These are phyloP conservation scores for Microcebus tavaratra DNA, from an alignment of 2,113 vertebrate genomes.

Conservation along the genomic window DNA sequence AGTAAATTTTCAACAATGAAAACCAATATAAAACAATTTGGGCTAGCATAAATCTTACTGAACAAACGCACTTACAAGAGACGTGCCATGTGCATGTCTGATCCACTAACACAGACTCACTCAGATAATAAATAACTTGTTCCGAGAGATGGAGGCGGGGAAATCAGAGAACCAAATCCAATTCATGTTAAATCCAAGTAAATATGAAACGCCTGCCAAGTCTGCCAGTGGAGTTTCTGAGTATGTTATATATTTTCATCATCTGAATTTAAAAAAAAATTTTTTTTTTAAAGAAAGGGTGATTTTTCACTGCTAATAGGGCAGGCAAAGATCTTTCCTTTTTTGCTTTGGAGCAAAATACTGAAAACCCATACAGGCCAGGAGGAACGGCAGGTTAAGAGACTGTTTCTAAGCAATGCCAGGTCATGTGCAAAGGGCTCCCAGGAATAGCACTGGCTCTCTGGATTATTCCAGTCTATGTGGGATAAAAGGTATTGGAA, in stretches of 20 bases:
- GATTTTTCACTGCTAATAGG: slow-evolving; percentile 50
- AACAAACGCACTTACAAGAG: slow-evolving; percentile 45
- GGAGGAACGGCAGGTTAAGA: not conserved
- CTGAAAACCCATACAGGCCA: not conserved
- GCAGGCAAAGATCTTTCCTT: not conserved
- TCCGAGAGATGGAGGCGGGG: slow-evolving; percentile 48
- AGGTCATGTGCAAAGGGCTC: not conserved
- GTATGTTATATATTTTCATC: slow-evolving; percentile 68
- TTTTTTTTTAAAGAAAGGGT: not conserved
- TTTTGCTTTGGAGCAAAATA: not conserved
- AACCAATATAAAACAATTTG: slow-evolving; percentile 67
- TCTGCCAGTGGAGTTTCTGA: slow-evolving; percentile 56
- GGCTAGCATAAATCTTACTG: slow-evolving; percentile 65
- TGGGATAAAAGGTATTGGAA: not conserved
- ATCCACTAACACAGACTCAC: slow-evolving; percentile 53
- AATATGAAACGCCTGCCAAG: slow-evolving; percentile 64
- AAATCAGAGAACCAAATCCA: slow-evolving; percentile 70
- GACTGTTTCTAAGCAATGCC: not conserved
- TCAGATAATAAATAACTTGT: slow-evolving; percentile 70
- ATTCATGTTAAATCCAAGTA: slow-evolving; percentile 66
- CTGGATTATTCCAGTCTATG: not conserved
- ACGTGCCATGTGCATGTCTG: slow-evolving; percentile 52
- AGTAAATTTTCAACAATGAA: slow-evolving; percentile 70
- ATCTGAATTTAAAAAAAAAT: not conserved
- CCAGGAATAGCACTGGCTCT: not conserved